Conservation (phyloP, 2,113 vertebrate genomes). For the Carassius carassius region DNA sequence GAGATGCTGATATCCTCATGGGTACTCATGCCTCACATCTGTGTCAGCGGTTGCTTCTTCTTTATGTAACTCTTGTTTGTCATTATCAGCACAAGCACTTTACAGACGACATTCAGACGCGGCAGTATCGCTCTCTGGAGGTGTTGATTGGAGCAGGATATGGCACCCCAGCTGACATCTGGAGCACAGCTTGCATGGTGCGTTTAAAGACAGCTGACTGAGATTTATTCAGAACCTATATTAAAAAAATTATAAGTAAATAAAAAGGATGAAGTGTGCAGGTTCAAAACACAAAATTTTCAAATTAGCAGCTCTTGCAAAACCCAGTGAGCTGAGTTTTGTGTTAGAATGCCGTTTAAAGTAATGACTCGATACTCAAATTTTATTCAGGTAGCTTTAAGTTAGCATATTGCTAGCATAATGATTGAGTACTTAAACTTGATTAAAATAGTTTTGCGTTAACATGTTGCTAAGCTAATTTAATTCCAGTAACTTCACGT, state of each 20-base stretch:
- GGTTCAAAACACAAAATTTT: background rate
- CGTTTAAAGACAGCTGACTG: constrained; percentile 40
- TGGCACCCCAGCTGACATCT: constrained; percentile 93
- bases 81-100: constrained; percentile 90
- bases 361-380: too few species aligned
- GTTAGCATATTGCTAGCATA: too few species aligned
- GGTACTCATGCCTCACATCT: background rate
- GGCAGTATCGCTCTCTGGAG: constrained; percentile 94
- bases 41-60: background rate
- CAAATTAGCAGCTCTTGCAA: background rate
- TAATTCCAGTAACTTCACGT: too few species aligned
- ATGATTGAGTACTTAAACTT: background rate
- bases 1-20: background rate
- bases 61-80: constrained; percentile 9
- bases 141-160: constrained; percentile 94
- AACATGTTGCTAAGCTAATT: background rate
- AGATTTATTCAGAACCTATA: background rate
- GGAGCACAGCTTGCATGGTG: constrained; percentile 99
- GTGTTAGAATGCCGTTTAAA: too few species aligned
- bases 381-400: too few species aligned
- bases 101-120: constrained; percentile 96
- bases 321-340: background rate
- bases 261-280: background rate
- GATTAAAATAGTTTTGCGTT: background rate
- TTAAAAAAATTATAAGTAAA: too few species aligned